Conservation (phyloP, 2,888 invertebrate genomes). For the Molanna angustata region DNA sequence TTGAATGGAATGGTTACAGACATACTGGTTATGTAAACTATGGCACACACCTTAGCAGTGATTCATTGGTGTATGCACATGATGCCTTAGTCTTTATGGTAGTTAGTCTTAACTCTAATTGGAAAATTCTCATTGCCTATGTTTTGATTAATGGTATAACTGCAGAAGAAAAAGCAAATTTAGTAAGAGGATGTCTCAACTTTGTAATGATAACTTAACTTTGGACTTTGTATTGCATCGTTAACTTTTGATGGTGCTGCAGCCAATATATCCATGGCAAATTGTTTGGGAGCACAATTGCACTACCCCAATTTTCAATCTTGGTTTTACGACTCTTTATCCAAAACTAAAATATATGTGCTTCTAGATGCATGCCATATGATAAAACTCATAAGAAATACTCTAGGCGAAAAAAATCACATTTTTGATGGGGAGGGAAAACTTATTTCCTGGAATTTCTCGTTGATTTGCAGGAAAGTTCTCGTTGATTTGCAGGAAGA, state of each 20-base stretch:
- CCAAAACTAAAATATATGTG: neutral
- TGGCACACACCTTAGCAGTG: neutral
- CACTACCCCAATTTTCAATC: neutral
- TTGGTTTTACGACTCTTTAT: neutral
- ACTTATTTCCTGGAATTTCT: neutral
- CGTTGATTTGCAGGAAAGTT: neutral
- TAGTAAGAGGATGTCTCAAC: too few species aligned
- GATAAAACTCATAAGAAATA: neutral
- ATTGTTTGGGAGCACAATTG: slow-evolving; percentile 1
- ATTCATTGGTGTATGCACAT: neutral
- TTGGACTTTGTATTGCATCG: neutral
- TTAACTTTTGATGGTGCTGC: slow-evolving; percentile 1
- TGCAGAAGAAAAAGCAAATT: neutral
- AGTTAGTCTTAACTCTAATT: neutral
- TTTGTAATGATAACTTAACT: neutral
- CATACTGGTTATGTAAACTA: neutral
- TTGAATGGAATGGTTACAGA: neutral
- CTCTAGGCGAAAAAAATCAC: neutral
- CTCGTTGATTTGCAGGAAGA: neutral
- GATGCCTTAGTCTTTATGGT: slow-evolving; percentile 1
- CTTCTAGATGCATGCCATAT: neutral
- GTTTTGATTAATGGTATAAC: neutral
- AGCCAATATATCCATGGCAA: neutral
- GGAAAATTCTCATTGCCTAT: neutral
- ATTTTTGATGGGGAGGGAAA: neutral